phyloP scores from a whole-genome alignment of 2,797 vertebrate species.

The Falco naumanni region DNA sequence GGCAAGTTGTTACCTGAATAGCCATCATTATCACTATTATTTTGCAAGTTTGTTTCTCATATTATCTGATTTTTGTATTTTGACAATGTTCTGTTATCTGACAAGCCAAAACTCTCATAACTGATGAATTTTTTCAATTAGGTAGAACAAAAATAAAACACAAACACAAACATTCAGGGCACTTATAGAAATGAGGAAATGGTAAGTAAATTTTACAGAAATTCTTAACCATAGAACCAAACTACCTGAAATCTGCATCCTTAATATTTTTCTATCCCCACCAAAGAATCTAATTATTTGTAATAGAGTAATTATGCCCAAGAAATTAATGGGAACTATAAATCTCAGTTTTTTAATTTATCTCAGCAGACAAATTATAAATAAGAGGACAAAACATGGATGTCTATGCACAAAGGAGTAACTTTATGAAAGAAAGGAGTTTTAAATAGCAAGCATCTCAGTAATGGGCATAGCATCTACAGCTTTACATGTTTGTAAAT shows the following conservation, averaged over 20 bases:
- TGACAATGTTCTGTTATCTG: not conserved
- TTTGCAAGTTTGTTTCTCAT: not conserved
- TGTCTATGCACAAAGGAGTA: not conserved
- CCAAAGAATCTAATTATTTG: not conserved
- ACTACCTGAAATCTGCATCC: not conserved
- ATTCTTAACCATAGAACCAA: not conserved
- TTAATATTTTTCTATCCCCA: not conserved
- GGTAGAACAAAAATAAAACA: not conserved
- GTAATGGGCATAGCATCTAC: not conserved
- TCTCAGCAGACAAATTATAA: not conserved
- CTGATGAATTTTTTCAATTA: not conserved
- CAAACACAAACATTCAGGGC: fast-evolving
- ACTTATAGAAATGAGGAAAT: not conserved
- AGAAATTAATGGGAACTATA: not conserved
- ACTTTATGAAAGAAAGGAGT: not conserved
- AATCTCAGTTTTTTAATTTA: not conserved
- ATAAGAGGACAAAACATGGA: not conserved
- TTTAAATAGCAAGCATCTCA: conserved; percentile 7
- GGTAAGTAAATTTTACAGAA: not conserved
- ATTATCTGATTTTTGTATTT: not conserved
- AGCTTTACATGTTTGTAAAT: conserved; percentile 15
- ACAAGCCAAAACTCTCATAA: not conserved
- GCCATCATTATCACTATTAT: not conserved
- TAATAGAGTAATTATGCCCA: not conserved
- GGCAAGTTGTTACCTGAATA: not conserved